Evolutionary conservation across 2,113 vertebrate species (phyloP), one percentile per base, ranked within the genome.

Genomic region (Cyprinodon variegatus): DNA sequence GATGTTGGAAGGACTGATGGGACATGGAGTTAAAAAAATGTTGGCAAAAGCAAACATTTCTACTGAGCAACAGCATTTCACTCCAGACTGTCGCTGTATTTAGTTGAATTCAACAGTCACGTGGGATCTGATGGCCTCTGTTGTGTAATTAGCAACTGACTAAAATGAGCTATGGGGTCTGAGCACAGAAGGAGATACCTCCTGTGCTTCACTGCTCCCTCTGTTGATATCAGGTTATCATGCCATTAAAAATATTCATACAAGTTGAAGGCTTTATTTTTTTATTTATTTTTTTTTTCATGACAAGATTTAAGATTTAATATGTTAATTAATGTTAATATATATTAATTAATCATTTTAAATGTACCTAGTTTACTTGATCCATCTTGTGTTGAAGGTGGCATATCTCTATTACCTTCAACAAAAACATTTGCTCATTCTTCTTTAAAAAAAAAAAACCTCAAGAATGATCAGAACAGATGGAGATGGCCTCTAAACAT

Each of bases 1-100:
- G 87, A 81, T 86, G 85, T 73, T 87, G 82, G 87, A 87, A 83
- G 67, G 78, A 78, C 76, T 81, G 79, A 79, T 1, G 37, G 82
- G 80, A 86, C 80, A 66, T 40, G 81, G 82, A 73, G 83, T 48
- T 61, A 40, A 79, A 83, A 57, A 57, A 86, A 76, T 76, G 70
- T 74, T 91, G 89, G 86, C 82, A 81, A 79, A 73, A 67, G 81
- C 41, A 48, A 87, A 77, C 40, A 63, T 75, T 84, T 87, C 65
- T 59, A 76, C 78, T 76, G 20, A 74, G 70, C 79, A 77, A 76
- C 84, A 68, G 40, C 71, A 46, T 46, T 78, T 72, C 83, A 61
- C 75, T 70, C 75, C 86, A 89, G 87, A 78, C 78, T 82, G 84
- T 85, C 48, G 45, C 72, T 76, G 41, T 53, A 73, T 85, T 75